Evolutionary conservation across 1,140 invertebrate genomes (phyloP).

Genomic region (Plodia interpunctella): DNA sequence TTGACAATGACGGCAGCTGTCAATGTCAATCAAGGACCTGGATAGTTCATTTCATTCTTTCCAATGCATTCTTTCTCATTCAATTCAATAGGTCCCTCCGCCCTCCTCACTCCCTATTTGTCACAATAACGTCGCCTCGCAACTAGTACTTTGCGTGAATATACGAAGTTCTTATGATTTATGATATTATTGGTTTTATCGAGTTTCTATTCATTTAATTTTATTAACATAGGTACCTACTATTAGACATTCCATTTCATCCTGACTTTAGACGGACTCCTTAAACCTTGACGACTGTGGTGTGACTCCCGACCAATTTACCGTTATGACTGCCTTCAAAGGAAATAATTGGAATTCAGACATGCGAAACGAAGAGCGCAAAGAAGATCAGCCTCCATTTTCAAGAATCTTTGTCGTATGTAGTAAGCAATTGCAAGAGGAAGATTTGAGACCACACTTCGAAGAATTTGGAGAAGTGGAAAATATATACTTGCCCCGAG

Average conservation of each 20-base stretch:
- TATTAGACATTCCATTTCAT: neutral
- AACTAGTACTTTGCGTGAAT: too few species aligned
- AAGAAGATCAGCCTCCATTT: slow-evolving; percentile 63
- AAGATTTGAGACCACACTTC: slow-evolving; percentile 88
- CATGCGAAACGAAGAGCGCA: slow-evolving; percentile 42
- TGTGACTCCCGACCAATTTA: slow-evolving; percentile 23
- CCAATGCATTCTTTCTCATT: too few species aligned
- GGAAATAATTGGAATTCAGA: slow-evolving; percentile 30
- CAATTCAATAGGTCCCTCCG: too few species aligned
- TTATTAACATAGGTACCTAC: too few species aligned
- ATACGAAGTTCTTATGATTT: too few species aligned
- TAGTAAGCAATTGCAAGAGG: slow-evolving; percentile 87
- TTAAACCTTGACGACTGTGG: slow-evolving; percentile 14
- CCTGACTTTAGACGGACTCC: neutral
- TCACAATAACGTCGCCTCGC: too few species aligned
- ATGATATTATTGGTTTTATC: too few species aligned
- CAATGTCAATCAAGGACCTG: too few species aligned
- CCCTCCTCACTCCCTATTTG: too few species aligned
- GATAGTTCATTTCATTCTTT: too few species aligned
- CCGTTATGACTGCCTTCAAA: slow-evolving; percentile 24
- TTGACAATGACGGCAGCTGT: too few species aligned
- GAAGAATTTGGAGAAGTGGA: slow-evolving; percentile 90
- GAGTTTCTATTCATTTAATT: too few species aligned
- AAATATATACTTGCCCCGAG: slow-evolving; percentile 93
- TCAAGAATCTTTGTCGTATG: slow-evolving; percentile 89